phyloP scores from a whole-genome alignment of 2,888 invertebrate species.

The Atrina japonica region DNA sequence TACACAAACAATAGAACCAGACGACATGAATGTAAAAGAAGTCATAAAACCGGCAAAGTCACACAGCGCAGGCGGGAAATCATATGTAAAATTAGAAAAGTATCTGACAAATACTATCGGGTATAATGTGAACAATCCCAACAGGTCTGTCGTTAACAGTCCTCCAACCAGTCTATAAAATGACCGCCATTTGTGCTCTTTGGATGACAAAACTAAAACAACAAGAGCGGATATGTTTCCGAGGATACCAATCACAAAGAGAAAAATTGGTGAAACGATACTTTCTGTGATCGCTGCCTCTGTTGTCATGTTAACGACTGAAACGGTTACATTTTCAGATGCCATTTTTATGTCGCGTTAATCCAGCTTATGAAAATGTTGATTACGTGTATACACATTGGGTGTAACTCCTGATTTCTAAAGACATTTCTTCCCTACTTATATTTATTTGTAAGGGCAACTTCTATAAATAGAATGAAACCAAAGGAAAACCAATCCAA shows the following conservation, averaged over 20 bases:
- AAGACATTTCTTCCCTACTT: no score
- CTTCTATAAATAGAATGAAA: no score
- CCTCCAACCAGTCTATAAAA: conserved; percentile 37
- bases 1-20: conserved; percentile 27
- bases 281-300: no score
- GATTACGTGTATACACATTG: no score
- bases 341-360: no score
- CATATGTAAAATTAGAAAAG: conserved; percentile 14
- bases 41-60: conserved; percentile 31
- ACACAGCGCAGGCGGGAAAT: conserved; percentile 20
- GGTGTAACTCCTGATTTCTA: no score
- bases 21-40: conserved; percentile 28
- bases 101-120: conserved; percentile 32
- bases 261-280: no score
- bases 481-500: no score
- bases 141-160: conserved; percentile 21
- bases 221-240: conserved; percentile 33
- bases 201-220: conserved; percentile 26
- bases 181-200: conserved; percentile 38
- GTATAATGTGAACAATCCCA: conserved; percentile 20
- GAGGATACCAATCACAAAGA: neutral
- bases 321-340: no score
- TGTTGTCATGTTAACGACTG: no score
- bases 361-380: no score
- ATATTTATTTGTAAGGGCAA: no score